A percentile compares a stretch with the other conserved stretches of the same genome.
These are phyloP conservation scores for Cecropterus lyciades DNA, from an alignment of 1,140 invertebrate genomes.

Conservation along the genomic window DNA sequence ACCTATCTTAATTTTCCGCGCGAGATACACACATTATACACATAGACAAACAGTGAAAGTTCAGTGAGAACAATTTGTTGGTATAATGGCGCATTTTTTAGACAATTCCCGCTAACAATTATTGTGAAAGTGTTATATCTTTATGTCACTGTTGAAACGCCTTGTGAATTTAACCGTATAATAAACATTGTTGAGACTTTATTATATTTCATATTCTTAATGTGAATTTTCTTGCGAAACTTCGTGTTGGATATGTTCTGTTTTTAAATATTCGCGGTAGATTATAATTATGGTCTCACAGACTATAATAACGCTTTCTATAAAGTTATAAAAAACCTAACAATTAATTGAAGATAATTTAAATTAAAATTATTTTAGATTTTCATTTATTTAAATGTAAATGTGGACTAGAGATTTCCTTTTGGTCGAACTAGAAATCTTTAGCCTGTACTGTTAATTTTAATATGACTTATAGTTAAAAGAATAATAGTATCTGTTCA, in stretches of 20 bases:
- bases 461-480: too few species aligned
- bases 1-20: constrained; percentile 40
- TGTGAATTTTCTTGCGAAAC: constrained; percentile 18
- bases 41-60: constrained; percentile 45
- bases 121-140: constrained; percentile 43
- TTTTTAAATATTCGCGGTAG: neutral
- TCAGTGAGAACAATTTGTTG: constrained; percentile 33
- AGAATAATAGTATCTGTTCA: too few species aligned
- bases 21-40: constrained; percentile 32
- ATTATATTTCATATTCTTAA: constrained; percentile 22
- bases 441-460: too few species aligned
- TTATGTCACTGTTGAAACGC: constrained; percentile 36
- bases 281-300: too few species aligned
- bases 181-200: constrained; percentile 20
- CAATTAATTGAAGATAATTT: too few species aligned
- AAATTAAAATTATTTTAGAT: too few species aligned
- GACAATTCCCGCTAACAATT: constrained; percentile 39
- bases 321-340: too few species aligned
- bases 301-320: constrained; percentile 6
- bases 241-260: constrained; percentile 10
- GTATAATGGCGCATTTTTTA: constrained; percentile 41
- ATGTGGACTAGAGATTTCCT: too few species aligned
- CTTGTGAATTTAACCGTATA: constrained; percentile 23
- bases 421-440: too few species aligned
- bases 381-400: too few species aligned